phyloP scores from a whole-genome alignment of 2,888 invertebrate genomes.

The Parnassius apollo region DNA sequence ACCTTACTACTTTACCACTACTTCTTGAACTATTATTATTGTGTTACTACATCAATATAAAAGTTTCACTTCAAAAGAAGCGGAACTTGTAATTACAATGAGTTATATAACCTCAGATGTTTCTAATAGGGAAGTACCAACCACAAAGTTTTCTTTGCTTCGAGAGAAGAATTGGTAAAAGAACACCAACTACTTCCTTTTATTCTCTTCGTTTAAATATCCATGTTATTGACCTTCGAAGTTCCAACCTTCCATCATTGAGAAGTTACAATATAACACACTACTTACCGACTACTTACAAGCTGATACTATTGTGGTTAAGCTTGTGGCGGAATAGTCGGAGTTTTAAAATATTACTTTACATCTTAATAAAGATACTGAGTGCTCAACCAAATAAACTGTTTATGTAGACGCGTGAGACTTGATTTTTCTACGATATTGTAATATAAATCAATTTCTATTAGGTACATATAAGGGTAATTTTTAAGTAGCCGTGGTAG shows the following conservation, averaged over 20 bases:
- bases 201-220: constrained; percentile 1
- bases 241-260: constrained; percentile 22
- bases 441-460: too few relatives aligned
- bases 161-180: constrained; percentile 20
- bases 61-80: too few relatives aligned
- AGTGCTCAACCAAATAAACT: constrained; percentile 10
- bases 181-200: constrained; percentile 24
- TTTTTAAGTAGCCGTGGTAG: too few relatives aligned
- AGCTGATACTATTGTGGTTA: constrained; percentile 18
- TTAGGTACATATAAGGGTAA: too few relatives aligned
- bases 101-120: too few relatives aligned
- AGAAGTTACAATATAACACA: constrained; percentile 21
- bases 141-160: too few relatives aligned
- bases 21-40: too few relatives aligned
- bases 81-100: too few relatives aligned
- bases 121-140: too few relatives aligned
- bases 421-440: too few relatives aligned
- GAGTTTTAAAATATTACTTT: constrained; percentile 1
- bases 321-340: constrained; percentile 8
- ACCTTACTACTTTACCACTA: too few relatives aligned
- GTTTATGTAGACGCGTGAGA: neutral
- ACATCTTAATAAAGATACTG: constrained; percentile 9
- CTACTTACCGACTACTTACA: constrained; percentile 23
- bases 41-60: too few relatives aligned
- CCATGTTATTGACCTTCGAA: constrained; percentile 1